Percentiles rank a stretch among this genome's conserved stretches.
These are phyloP conservation scores for Chaitophorus viminalis DNA, from an alignment of 2,888 invertebrate genomes.

Conservation along the genomic window DNA sequence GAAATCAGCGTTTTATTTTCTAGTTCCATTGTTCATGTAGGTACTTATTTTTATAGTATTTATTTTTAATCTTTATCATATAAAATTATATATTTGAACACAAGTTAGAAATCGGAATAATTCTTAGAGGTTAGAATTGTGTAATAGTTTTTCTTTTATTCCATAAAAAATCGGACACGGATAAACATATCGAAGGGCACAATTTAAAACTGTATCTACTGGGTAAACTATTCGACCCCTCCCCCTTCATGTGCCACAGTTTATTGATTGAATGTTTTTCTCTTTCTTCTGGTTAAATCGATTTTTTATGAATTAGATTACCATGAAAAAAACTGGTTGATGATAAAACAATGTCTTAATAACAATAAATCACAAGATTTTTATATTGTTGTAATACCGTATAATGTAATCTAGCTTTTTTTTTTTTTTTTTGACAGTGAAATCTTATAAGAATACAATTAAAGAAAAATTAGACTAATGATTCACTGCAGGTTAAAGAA, in stretches of 20 bases:
- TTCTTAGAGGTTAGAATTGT: background rate
- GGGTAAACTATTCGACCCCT: background rate
- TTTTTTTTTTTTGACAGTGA: background rate
- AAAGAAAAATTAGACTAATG: too few species aligned
- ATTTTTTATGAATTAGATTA: conserved; percentile 7
- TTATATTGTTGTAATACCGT: background rate
- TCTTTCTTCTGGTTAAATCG: background rate
- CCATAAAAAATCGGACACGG: background rate
- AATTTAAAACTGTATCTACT: background rate
- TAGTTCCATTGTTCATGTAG: too few species aligned
- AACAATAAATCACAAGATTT: background rate
- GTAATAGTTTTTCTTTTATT: background rate
- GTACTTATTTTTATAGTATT: too few species aligned
- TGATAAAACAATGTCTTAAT: background rate
- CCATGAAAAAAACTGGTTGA: background rate
- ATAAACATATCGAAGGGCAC: background rate
- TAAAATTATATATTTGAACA: background rate
- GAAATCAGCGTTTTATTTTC: too few species aligned
- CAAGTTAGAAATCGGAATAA: background rate
- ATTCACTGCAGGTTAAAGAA: too few species aligned
- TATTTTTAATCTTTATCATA: background rate
- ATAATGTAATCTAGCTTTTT: background rate
- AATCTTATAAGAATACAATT: background rate
- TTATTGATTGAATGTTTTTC: background rate
- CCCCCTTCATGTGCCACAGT: background rate